phyloP scores from a whole-genome alignment of 2,113 vertebrate genomes.

The Axis porcinus region DNA sequence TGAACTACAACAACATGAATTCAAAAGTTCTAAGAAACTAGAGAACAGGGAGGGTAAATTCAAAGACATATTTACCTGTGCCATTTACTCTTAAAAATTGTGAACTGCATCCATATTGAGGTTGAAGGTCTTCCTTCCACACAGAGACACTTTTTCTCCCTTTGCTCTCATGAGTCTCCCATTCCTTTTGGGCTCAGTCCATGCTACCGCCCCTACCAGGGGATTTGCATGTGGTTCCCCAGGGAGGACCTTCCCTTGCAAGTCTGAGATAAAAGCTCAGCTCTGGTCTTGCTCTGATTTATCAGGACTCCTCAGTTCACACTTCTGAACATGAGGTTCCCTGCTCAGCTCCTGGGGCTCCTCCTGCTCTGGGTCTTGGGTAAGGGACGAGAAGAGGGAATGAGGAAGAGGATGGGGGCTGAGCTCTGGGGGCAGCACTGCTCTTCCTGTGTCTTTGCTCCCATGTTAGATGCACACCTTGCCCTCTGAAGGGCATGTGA shows the following conservation, averaged over 20 bases:
- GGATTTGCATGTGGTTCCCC: not conserved
- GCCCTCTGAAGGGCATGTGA: not conserved
- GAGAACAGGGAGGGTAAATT: not conserved
- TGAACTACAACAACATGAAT: not conserved
- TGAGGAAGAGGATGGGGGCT: too few relatives aligned
- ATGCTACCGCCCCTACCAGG: not conserved
- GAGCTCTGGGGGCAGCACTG: too few relatives aligned
- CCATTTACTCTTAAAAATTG: not conserved
- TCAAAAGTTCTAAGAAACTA: not conserved
- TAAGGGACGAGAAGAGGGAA: not conserved
- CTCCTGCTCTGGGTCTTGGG: not conserved
- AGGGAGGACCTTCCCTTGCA: not conserved
- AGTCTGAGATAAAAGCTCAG: not conserved
- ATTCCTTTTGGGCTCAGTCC: not conserved
- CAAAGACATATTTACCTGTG: not conserved
- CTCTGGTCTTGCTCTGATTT: not conserved
- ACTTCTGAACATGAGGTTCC: not conserved
- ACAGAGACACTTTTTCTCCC: not conserved
- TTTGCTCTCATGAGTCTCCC: not conserved
- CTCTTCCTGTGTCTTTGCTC: not conserved
- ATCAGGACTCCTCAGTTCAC: too few relatives aligned
- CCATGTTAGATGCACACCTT: accelerated
- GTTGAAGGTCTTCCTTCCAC: not conserved
- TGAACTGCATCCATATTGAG: not conserved
- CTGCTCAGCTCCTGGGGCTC: not conserved